phyloP scores from a whole-genome alignment of 2,113 vertebrate genomes.

The Heterotis niloticus region DNA sequence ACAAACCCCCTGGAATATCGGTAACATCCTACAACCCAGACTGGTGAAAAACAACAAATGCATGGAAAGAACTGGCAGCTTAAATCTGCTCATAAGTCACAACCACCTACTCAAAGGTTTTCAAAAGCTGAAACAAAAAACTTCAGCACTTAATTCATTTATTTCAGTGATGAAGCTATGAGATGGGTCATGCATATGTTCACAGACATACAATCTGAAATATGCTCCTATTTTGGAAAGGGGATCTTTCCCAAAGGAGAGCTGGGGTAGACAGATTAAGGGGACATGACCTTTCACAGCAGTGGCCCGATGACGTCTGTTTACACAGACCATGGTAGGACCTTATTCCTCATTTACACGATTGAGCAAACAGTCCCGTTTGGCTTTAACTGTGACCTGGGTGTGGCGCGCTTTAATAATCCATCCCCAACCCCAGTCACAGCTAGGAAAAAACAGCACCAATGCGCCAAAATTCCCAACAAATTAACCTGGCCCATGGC shows the following conservation, averaged over 20 bases:
- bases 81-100: background rate
- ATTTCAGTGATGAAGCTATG: slow-evolving; percentile 25
- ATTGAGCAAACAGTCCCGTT: slow-evolving; percentile 43
- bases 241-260: slow-evolving; percentile 26
- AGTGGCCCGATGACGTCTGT: slow-evolving; percentile 40
- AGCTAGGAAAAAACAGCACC: slow-evolving; percentile 25
- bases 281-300: slow-evolving; percentile 34
- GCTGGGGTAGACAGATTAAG: slow-evolving; percentile 23
- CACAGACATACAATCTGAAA: slow-evolving; percentile 8
- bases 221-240: slow-evolving; percentile 21
- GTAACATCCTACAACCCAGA: background rate
- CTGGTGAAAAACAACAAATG: background rate
- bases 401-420: slow-evolving; percentile 29
- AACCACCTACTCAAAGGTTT: background rate
- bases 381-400: slow-evolving; percentile 28
- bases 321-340: slow-evolving; percentile 36
- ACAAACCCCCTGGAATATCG: background rate
- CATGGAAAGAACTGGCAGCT: background rate
- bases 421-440: slow-evolving; percentile 23
- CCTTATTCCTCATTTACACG: slow-evolving; percentile 31
- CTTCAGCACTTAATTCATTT: slow-evolving; percentile 12
- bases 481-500: background rate
- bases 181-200: background rate
- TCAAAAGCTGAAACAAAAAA: background rate
- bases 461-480: slow-evolving; percentile 9